A percentile compares a stretch with the other conserved stretches of the same genome.
phyloP scores from a whole-genome alignment of 2,113 vertebrate species.

The Muntiacus reevesi region DNA sequence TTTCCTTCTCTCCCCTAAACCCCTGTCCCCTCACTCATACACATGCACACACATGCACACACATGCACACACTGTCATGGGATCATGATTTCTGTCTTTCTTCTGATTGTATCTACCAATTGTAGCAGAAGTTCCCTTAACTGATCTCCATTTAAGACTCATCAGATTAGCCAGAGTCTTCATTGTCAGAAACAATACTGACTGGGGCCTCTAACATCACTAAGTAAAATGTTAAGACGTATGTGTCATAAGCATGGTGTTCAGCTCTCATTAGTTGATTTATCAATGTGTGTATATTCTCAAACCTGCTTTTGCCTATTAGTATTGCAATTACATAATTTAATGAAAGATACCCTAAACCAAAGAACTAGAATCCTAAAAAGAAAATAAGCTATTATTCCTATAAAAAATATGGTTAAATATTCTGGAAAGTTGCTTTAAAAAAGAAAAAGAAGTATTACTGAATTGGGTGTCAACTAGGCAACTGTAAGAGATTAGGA shows the following conservation, averaged over 20 bases:
- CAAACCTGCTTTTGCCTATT: not conserved
- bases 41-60: not conserved
- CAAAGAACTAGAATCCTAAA: constrained; percentile 5
- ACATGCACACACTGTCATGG: not conserved
- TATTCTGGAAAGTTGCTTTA: not conserved
- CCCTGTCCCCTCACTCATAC: not conserved
- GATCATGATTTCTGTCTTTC: not conserved
- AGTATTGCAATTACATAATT: not conserved
- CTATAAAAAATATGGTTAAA: not conserved
- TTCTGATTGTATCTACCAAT: not conserved
- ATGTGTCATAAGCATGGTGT: not conserved
- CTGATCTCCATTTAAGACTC: not conserved
- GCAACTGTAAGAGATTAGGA: not conserved
- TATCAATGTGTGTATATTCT: not conserved
- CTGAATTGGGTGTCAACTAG: not conserved
- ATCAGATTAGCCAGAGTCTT: not conserved
- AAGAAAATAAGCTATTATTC: not conserved
- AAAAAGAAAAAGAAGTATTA: not conserved
- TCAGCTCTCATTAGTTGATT: not conserved
- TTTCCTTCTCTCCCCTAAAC: not conserved
- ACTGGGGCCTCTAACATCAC: not conserved
- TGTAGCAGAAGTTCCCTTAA: not conserved
- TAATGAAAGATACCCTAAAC: not conserved
- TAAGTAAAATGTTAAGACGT: not conserved
- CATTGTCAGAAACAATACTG: not conserved